Evolutionary conservation across 2,888 invertebrate species (phyloP).

Genomic region (Empis stercorea): DNA sequence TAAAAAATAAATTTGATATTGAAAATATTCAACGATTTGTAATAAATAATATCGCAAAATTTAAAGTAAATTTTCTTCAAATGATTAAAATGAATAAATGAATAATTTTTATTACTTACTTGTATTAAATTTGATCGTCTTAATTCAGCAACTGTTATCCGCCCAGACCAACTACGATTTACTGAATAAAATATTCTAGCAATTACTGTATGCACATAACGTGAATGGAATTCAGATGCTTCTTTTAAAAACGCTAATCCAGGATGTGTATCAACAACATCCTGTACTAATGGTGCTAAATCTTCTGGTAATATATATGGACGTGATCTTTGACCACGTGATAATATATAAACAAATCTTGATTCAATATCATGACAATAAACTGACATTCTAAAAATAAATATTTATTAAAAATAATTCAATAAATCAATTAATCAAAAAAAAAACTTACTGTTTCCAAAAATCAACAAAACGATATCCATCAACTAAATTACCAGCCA

Average conservation of each 20-base stretch:
- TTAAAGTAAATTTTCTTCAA: no score
- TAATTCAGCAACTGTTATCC: conserved; percentile 77
- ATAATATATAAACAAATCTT: conserved; percentile 74
- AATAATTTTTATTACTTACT: no score
- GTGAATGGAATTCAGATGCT: conserved; percentile 96
- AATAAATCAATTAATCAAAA: neutral
- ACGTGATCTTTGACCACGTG: conserved; percentile 46
- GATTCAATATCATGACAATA: conserved; percentile 82
- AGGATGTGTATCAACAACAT: conserved; percentile 97
- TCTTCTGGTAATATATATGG: conserved; percentile 67
- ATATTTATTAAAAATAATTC: conserved; percentile 21
- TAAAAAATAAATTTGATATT: no score
- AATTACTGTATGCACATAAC: conserved; percentile 97
- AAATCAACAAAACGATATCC: conserved; percentile 74
- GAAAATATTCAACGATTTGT: no score
- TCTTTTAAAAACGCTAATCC: conserved; percentile 94
- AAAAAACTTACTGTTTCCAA: conserved; percentile 75
- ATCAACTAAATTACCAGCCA: conserved; percentile 58
- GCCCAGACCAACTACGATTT: conserved; percentile 93
- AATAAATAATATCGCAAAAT: no score
- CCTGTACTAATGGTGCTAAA: conserved; percentile 86
- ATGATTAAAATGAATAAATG: no score
- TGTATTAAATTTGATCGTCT: conserved; percentile 80
- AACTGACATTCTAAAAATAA: conserved; percentile 50
- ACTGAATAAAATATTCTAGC: conserved; percentile 96